Evolutionary conservation across 35 echinoderm and acorn worm genomes (phyloP).

Genomic region (Lytechinus variegatus): DNA sequence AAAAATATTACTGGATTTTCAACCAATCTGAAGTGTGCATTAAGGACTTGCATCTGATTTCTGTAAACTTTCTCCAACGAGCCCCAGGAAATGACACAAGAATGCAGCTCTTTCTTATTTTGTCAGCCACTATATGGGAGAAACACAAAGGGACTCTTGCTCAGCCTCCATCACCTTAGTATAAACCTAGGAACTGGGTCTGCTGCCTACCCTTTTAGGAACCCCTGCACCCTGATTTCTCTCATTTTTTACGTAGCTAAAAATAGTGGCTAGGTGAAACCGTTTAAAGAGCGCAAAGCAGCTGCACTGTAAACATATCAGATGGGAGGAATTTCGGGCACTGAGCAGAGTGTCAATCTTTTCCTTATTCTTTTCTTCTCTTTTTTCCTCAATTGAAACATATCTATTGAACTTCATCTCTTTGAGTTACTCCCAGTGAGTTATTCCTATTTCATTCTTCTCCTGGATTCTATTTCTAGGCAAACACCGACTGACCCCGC

Average conservation of each 20-base stretch:
- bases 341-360: neutral
- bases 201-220: neutral
- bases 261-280: neutral
- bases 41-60: no score
- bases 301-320: neutral
- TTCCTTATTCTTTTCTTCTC: neutral
- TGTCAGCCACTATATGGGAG: neutral
- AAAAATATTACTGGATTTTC: no score
- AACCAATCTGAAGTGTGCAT: no score
- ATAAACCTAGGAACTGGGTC: neutral
- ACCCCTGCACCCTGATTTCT: neutral
- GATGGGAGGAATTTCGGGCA: neutral
- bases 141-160: neutral
- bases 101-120: neutral
- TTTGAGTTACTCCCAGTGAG: neutral
- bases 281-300: neutral
- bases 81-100: constrained; percentile 1
- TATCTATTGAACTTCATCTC: neutral
- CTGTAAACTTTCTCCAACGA: no score
- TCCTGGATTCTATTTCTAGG: neutral
- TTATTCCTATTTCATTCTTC: constrained; percentile 6
- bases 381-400: neutral
- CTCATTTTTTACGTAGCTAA: no score
- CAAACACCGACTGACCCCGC: neutral
- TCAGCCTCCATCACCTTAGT: neutral